Percentiles rank a stretch among this genome's conserved stretches.
Evolutionary conservation across 2,113 vertebrate genomes (phyloP).

Genomic region (Mola mola): DNA sequence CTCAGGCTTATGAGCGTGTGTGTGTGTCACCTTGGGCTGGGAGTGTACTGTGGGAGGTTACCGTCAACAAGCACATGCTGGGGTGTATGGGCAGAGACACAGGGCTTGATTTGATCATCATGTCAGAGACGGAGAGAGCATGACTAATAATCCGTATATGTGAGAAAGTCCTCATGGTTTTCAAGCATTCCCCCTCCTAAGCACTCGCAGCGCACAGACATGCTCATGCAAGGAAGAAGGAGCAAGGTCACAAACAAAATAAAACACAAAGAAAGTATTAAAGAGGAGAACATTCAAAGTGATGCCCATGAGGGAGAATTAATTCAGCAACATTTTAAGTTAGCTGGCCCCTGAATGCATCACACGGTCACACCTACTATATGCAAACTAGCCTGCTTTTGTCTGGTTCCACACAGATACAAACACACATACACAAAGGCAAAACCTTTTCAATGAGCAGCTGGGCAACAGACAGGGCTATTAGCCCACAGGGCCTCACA

Average conservation of each 20-base stretch:
- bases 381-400: constrained; percentile 16
- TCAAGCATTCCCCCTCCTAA: constrained; percentile 36
- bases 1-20: constrained; percentile 60
- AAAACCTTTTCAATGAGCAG: constrained; percentile 70
- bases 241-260: constrained; percentile 21
- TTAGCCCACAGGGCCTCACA: constrained; percentile 75
- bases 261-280: constrained; percentile 8
- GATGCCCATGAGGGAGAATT: constrained; percentile 3
- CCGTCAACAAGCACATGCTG: constrained; percentile 75
- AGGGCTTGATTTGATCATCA: constrained; percentile 71
- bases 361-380: constrained; percentile 29
- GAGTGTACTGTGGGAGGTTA: constrained; percentile 77
- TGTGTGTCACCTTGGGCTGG: constrained; percentile 68
- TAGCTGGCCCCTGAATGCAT: constrained; percentile 12
- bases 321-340: constrained; percentile 18
- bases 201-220: neutral
- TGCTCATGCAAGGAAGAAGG: too few species aligned
- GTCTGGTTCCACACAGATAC: constrained; percentile 11
- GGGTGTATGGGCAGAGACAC: constrained; percentile 56
- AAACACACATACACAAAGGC: constrained; percentile 26
- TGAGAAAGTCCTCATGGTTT: constrained; percentile 56
- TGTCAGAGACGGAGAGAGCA: constrained; percentile 61
- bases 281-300: neutral
- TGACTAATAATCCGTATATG: constrained; percentile 58
- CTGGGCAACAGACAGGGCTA: constrained; percentile 78